Evolutionary conservation across 2,888 invertebrate species (phyloP), one percentile per base, ranked within the genome.

Genomic region (Parnassius mnemosyne): DNA sequence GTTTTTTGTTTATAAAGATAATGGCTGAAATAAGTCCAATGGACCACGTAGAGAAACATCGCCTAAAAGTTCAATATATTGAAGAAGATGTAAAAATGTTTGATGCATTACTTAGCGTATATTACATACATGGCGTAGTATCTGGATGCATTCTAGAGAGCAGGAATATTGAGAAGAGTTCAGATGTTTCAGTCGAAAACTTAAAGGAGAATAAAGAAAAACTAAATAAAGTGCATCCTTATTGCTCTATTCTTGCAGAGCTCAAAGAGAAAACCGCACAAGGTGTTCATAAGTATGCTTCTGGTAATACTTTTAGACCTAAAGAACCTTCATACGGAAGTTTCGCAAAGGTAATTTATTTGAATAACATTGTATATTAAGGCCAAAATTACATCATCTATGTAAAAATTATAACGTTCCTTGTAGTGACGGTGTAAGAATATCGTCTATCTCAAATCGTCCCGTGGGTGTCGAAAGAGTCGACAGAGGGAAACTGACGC

Each of bases 11-110:
- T 71, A 77, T 93, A 0, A 86, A 90, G 68, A 77, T 95, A 5
- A 92, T 94, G 75, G 90, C 93, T 0, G 93, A 94, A 77, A 87
- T 95, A 11, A 95, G 95, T 16, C 83, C 94, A 1, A 95, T 98
- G 7, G 98, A 98, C 89, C 97, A 97, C 0, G 94, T 96, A 0
- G 94, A 95, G 63, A 97, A 97, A 81, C 93, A 94, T 68, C 90
- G 93, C 0, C 81, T 97, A 0, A 96, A 96, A 84, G 92, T 95
- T 10, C 82, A 93, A 53, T 96, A 97, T 69, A 87, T 94, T 12
- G 81, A 92, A 34, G 94, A 96, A 71, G 96, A 97, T 79, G 93
- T 96, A 3, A 78, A 83, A 20, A 93, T 93, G 73, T 92, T 95
- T 46, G 85, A 92, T 11, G 86, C 85, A 10, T 79, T 95, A 54